These are phyloP conservation scores for Phengaris alcon DNA, from an alignment of 2,888 invertebrate genomes.

Conservation along the genomic window DNA sequence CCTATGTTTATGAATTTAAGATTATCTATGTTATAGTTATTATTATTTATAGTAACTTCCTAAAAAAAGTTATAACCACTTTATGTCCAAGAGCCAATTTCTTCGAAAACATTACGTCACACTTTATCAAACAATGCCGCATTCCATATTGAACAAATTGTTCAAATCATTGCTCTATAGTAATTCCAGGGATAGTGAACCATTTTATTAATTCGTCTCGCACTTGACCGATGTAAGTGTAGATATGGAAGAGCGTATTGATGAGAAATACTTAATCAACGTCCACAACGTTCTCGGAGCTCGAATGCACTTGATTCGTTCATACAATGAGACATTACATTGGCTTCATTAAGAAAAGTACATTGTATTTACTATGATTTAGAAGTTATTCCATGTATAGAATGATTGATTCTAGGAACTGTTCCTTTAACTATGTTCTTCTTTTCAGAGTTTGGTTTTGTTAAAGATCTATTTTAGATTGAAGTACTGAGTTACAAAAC, in stretches of 20 bases:
- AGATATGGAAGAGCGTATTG: slow-evolving; percentile 61
- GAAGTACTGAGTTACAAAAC: background rate
- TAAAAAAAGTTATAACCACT: background rate
- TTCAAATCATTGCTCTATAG: slow-evolving; percentile 18
- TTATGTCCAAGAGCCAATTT: background rate
- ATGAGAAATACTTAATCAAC: slow-evolving; percentile 67
- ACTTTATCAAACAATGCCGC: background rate
- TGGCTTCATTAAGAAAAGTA: slow-evolving; percentile 29
- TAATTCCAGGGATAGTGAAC: slow-evolving; percentile 21
- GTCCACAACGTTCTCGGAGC: slow-evolving; percentile 47
- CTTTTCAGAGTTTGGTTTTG: background rate
- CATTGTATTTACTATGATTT: slow-evolving; percentile 22
- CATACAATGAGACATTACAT: slow-evolving; percentile 35
- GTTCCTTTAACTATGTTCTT: background rate
- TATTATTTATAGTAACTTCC: background rate
- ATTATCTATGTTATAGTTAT: too few species aligned
- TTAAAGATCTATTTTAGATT: background rate
- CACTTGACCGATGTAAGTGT: slow-evolving; percentile 39
- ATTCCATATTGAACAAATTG: slow-evolving; percentile 2
- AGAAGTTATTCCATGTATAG: slow-evolving; percentile 24
- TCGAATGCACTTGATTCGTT: slow-evolving; percentile 38
- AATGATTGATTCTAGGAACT: slow-evolving; percentile 18
- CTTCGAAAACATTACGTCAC: background rate
- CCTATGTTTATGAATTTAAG: too few species aligned
- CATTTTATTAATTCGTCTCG: slow-evolving; percentile 28